Conservation (phyloP, 2,113 vertebrate genomes). For the Penelope pileata region DNA sequence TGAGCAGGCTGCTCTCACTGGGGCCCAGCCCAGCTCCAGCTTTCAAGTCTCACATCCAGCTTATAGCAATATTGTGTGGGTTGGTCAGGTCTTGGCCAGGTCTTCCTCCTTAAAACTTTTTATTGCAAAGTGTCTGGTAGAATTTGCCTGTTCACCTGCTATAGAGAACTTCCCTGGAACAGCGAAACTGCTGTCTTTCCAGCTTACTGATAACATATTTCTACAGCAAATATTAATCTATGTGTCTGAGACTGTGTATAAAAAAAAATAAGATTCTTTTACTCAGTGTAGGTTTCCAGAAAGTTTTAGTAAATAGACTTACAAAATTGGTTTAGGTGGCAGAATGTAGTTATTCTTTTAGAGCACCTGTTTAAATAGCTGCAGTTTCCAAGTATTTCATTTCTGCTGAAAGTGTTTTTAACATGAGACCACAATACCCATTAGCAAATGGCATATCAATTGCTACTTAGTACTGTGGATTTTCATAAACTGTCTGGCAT, state of each 20-base stretch:
- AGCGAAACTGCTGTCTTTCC: background rate
- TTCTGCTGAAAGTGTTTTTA: background rate
- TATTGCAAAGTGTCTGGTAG: background rate
- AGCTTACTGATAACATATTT: background rate
- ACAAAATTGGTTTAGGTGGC: background rate
- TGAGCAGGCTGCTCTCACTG: background rate
- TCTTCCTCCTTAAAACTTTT: background rate
- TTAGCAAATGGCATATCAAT: background rate
- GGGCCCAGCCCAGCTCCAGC: background rate
- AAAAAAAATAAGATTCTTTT: background rate
- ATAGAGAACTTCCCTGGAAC: background rate
- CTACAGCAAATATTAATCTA: background rate
- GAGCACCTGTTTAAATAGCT: background rate
- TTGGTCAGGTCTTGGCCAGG: background rate
- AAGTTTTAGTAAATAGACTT: background rate
- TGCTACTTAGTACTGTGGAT: background rate
- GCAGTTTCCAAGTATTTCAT: background rate
- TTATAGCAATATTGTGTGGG: fast-evolving
- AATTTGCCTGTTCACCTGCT: background rate
- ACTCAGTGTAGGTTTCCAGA: background rate
- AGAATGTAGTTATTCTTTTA: background rate
- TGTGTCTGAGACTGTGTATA: background rate
- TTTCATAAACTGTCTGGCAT: background rate
- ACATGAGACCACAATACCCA: background rate
- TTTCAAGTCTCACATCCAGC: background rate